These are phyloP conservation scores for Panonychus citri DNA, from an alignment of 1,140 invertebrate genomes.

Conservation along the genomic window DNA sequence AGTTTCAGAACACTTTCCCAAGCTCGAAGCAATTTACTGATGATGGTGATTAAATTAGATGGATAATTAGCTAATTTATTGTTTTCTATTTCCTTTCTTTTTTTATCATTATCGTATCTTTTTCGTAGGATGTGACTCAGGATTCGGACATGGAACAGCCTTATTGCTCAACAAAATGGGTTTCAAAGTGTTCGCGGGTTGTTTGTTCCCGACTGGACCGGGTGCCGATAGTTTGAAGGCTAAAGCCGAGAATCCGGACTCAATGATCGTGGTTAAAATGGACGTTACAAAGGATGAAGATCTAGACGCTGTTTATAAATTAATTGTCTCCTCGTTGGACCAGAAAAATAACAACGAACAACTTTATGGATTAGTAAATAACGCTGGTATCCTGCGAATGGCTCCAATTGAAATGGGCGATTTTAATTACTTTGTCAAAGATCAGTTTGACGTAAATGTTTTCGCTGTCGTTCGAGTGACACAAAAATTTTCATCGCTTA, in stretches of 20 bases:
- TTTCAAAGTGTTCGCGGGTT: conserved; percentile 27
- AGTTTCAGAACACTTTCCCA: no score
- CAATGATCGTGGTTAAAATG: conserved; percentile 20
- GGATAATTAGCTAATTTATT: background rate
- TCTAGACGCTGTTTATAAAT: background rate
- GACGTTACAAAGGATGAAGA: conserved; percentile 23
- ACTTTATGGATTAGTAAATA: conserved; percentile 21
- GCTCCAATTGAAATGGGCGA: conserved; percentile 19
- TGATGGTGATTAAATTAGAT: background rate
- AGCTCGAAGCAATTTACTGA: background rate
- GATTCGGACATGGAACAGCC: conserved; percentile 25
- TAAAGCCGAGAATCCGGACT: conserved; percentile 2
- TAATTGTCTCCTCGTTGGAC: background rate
- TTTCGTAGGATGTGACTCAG: conserved; percentile 29
- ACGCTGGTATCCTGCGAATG: conserved; percentile 24
- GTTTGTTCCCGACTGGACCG: conserved; percentile 20
- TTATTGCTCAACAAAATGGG: conserved; percentile 22
- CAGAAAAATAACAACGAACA: conserved; percentile 3
- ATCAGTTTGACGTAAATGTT: conserved; percentile 21
- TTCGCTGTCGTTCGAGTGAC: conserved; percentile 23
- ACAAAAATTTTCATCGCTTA: conserved; percentile 20
- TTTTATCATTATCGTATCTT: no score
- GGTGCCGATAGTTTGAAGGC: conserved; percentile 17
- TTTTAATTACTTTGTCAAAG: conserved; percentile 9
- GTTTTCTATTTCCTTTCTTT: background rate